Conservation (phyloP, 2,113 vertebrate genomes). For the Periophthalmus modestus region DNA sequence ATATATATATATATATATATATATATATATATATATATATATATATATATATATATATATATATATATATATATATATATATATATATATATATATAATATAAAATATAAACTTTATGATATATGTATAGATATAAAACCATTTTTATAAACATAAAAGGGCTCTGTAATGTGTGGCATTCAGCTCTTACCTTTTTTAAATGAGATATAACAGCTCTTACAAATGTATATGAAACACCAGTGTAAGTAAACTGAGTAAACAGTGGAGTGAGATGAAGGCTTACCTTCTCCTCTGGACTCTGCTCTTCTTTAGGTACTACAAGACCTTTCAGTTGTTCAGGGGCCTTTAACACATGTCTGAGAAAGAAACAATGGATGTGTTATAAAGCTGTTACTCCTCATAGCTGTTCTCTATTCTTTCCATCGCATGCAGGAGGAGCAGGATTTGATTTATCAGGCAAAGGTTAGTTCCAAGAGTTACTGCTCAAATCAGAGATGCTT, state of each 20-base stretch:
- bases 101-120: too few relatives aligned
- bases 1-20: too few relatives aligned
- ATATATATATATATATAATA: too few relatives aligned
- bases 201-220: too few relatives aligned
- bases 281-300: conserved; percentile 60
- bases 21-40: too few relatives aligned
- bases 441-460: conserved; percentile 7
- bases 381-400: not conserved
- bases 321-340: conserved; percentile 43
- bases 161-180: too few relatives aligned
- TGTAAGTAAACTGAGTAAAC: not conserved
- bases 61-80: too few relatives aligned
- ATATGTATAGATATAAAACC: too few relatives aligned
- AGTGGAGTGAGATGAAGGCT: conserved; percentile 13
- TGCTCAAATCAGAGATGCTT: conserved; percentile 32
- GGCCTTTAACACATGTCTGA: conserved; percentile 61
- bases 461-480: conserved; percentile 38
- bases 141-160: too few relatives aligned
- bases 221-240: not conserved
- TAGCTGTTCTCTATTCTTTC: too few relatives aligned
- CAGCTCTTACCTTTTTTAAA: too few relatives aligned
- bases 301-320: conserved; percentile 46
- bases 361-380: conserved; percentile 20
- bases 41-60: too few relatives aligned
- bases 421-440: not conserved